phyloP scores from a whole-genome alignment of 2,888 invertebrate species.

The Endotricha flammealis region DNA sequence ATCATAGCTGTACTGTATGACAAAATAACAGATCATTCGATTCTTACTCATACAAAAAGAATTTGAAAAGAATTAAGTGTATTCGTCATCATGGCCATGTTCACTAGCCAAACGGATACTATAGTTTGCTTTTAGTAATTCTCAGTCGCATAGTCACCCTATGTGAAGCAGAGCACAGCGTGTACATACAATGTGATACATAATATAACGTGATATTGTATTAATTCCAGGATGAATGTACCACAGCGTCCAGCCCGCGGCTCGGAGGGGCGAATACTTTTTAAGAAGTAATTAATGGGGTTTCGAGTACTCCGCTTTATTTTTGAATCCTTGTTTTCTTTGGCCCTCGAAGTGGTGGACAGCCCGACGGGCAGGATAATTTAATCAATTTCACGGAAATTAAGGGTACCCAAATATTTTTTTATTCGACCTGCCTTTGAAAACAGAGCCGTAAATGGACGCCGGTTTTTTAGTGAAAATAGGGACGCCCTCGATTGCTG shows the following conservation, averaged over 20 bases:
- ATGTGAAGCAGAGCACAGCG: conserved; percentile 23
- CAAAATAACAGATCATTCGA: too few relatives aligned
- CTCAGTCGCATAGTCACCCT: conserved; percentile 39
- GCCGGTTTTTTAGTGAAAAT: conserved; percentile 2
- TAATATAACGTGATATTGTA: conserved; percentile 41
- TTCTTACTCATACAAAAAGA: too few relatives aligned
- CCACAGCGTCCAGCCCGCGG: conserved; percentile 4
- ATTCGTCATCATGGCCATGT: too few relatives aligned
- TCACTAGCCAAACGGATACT: too few relatives aligned
- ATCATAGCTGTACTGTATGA: too few relatives aligned
- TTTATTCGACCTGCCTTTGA: conserved; percentile 14
- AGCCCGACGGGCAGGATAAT: conserved; percentile 24
- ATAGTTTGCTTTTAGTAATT: too few relatives aligned
- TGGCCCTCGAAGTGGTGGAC: conserved; percentile 25
- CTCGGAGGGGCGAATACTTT: conserved; percentile 24
- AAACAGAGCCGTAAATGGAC: conserved; percentile 4
- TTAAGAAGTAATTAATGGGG: conserved; percentile 43
- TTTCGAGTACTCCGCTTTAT: conserved; percentile 30
- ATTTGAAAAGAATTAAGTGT: too few relatives aligned
- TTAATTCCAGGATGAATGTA: conserved; percentile 20
- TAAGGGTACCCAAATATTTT: conserved; percentile 28
- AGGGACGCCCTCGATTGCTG: background rate
- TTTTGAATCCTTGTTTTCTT: conserved; percentile 38
- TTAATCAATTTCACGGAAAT: conserved; percentile 34
- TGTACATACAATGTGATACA: conserved; percentile 24